Evolutionary conservation across 2,797 vertebrate species (phyloP), one percentile per base, ranked within the genome.

Genomic region (Sebastes aleutianus): DNA sequence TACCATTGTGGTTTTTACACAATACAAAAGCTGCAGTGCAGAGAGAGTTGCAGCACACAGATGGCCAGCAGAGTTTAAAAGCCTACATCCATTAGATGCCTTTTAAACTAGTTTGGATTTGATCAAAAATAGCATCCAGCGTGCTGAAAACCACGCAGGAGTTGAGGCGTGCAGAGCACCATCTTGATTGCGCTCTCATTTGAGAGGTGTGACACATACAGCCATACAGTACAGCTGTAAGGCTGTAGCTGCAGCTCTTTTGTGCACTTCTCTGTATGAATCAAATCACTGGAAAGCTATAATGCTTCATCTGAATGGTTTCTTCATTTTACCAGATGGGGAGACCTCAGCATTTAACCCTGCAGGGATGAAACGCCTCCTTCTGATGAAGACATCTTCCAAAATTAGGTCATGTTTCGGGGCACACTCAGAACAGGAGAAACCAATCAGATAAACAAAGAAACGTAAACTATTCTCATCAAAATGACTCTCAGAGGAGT

Each of bases 61-160:
- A 79, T 50, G 26, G 26, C 65, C 53, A 65, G 29, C 66, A 70
- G 58, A 58, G 73, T 76, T 85, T 74, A 73, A 86, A 80, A 73
- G 54, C 31, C 34, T 18, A 6, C 47, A 16, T 75, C 50, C 66
- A 79, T 85, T 70, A 72, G 16, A 61, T 27, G 9, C 22, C 47
- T 39, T 76, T 69, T 65, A 67, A 71, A 67, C 27, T 62, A 18
- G 67, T 62, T 61, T 27, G 6, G 53, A 57, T 54, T 36, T 72
- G 62, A 68, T 47, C 5, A 26, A 65, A 36, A 67, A 61, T 36
- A 73, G 12, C n/a, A 62, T 26, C 10, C 24, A 65, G 1, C 3
- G 3, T 14, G 20, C 16, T 39, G 57, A 62, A 78, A 82, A 77
- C 32, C 58, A 14, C 71, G 47, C 20, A 34, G 27, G 64, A 73